phyloP scores from a whole-genome alignment of 2,888 invertebrate species.

The Eutolmus rufibarbis region DNA sequence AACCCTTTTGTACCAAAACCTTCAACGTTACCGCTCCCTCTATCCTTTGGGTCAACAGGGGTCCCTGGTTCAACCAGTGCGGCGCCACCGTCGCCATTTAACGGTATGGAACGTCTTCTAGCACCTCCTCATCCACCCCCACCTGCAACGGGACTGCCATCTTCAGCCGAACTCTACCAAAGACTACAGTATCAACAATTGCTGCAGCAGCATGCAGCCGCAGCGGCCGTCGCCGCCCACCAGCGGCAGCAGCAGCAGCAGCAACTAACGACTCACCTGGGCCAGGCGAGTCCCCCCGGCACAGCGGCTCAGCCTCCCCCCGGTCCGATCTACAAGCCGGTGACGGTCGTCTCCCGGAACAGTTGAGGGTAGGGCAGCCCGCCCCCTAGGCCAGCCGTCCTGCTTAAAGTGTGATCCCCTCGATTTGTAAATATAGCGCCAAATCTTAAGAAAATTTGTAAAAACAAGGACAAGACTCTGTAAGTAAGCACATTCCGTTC shows the following conservation, averaged over 20 bases:
- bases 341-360: constrained; percentile 66
- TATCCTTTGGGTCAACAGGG: constrained; percentile 56
- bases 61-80: constrained; percentile 49
- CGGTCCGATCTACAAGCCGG: constrained; percentile 65
- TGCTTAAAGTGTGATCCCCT: constrained; percentile 16
- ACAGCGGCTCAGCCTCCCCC: constrained; percentile 47
- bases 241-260: constrained; percentile 56
- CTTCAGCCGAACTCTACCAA: constrained; percentile 65
- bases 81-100: constrained; percentile 40
- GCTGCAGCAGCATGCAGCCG: constrained; percentile 61
- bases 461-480: constrained; percentile 12
- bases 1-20: constrained; percentile 69
- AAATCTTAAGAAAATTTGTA: constrained; percentile 11
- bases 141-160: constrained; percentile 55
- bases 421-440: constrained; percentile 1
- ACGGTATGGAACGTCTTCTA: constrained; percentile 57
- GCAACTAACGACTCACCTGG: constrained; percentile 55
- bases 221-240: constrained; percentile 62
- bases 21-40: constrained; percentile 64
- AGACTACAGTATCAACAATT: constrained; percentile 63
- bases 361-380: constrained; percentile 62
- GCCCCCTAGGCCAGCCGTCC: constrained; percentile 37
- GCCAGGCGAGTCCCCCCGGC: constrained; percentile 53
- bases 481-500: constrained; percentile 36
- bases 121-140: constrained; percentile 56